Evolutionary conservation across 2,797 vertebrate species (phyloP), one percentile per base, ranked within the genome.

Genomic region (Enteromius unitaeniatus): DNA sequence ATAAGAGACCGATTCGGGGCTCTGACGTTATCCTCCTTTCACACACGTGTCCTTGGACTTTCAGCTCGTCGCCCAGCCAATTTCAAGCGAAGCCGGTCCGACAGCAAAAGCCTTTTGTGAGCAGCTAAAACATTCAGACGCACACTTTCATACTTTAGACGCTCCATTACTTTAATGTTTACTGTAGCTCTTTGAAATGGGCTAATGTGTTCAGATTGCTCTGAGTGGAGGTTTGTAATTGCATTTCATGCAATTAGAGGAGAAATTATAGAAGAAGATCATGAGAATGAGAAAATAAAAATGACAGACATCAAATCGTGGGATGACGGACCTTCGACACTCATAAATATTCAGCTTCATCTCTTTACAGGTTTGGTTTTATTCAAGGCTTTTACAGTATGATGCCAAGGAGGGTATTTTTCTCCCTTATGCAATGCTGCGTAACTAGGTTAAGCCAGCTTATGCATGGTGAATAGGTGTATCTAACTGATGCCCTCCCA

Each of bases 401-500:
- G 13, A 82, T 31, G 62, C 60, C 70, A 55, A 79, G 76, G 65
- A 42, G 28, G 8, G 34, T 55, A 72, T 65, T 84, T 84, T 85
- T 64, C 65, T 83, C 65, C 64, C 81, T 85, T 67, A 81, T 49
- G 81, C 84, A 77, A 77, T 83, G 49, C 58, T 82, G 74, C n/a
- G 74, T 67, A 85, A 85, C 84, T 83, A 82, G 84, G 86, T 84
- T 87, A 83, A 83, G 73, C 75, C 79, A 74, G 62, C 45, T 75
- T 62, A 73, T 86, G 82, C 55, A 72, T 82, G 62, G 75, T 81
- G 79, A 88, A 84, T 68, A 84, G 84, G 86, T 85, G 84, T 88
- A 83, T 82, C 85, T 84, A 86, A 82, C 84, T 70, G 75, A 82
- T 88, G 60, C 87, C 82, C 78, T 84, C 78, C 84, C 74, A 84